Evolutionary conservation across 2,797 vertebrate species (phyloP), one percentile per base, ranked within the genome.

Genomic region (Bradypus variegatus): DNA sequence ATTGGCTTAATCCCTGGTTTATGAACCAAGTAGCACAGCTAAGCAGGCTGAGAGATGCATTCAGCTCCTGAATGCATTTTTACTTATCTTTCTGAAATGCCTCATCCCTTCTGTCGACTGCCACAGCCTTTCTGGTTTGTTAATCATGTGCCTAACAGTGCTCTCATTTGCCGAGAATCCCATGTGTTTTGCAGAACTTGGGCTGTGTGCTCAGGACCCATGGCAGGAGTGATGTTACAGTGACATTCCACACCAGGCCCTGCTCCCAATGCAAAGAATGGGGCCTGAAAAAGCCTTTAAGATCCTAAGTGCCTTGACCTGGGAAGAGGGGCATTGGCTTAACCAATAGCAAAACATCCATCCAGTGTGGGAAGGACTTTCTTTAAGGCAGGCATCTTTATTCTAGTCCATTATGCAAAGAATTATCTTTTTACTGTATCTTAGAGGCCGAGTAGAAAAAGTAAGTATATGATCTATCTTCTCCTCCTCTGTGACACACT

Each of bases 1-100:
- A 97, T 95, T 0, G 58, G 95, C 96, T 95, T 97, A 97, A 97
- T 97, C 97, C 96, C 94, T 94, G 95, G 96, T 97, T 98, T 97
- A 96, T 13, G 1, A 96, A 95, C 64, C 92, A 72, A 95, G 94
- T 95, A 95, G 94, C 85, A 89, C 58, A 89, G 93, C 94, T 92
- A 96, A 95, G 2, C 88, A 94, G 95, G 93, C 93, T 82, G 86
- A 87, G 81, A 89, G 91, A 67, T 27, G 78, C 82, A 15, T 93
- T 96, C 90, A 93, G 84, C 93, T 92, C 83, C 25, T 90, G 95
- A 96, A 95, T 89, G 50, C 88, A 67, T 90, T 95, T 96, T 77
- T 91, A 92, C 94, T 96, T 94, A 94, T 82, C 84, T 95, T 95
- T 94, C 88, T 92, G 94, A 95, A 96, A 93, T 94, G 29, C n/a